These are phyloP conservation scores for Ips typographus DNA, from an alignment of 1,140 invertebrate species.

Conservation along the genomic window DNA sequence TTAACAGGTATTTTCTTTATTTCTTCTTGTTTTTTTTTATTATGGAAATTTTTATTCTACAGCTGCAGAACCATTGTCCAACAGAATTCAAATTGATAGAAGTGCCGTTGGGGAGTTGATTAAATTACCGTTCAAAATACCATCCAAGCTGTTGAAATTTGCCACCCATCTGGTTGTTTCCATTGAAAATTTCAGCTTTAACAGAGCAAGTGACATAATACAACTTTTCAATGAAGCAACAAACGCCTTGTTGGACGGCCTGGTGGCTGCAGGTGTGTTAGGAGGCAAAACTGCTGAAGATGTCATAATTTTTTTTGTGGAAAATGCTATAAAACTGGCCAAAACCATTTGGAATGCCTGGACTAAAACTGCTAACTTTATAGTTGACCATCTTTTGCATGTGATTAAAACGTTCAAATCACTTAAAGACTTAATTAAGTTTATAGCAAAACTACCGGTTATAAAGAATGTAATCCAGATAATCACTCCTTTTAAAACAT, in stretches of 20 bases:
- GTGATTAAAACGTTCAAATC: background rate
- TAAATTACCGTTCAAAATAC: too few relatives aligned
- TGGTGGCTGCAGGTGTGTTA: conserved; percentile 8
- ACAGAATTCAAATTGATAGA: too few relatives aligned
- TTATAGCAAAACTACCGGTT: conserved; percentile 1
- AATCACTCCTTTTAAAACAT: background rate
- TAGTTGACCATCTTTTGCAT: background rate
- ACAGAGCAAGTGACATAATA: too few relatives aligned
- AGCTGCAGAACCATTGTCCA: too few relatives aligned
- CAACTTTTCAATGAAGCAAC: background rate
- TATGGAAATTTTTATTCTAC: too few relatives aligned
- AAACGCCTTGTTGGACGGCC: background rate
- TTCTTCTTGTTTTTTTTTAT: too few relatives aligned
- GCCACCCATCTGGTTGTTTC: too few relatives aligned
- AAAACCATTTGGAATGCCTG: background rate
- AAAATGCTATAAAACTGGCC: background rate
- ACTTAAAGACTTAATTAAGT: background rate
- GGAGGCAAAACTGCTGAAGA: conserved; percentile 20
- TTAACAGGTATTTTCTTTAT: too few relatives aligned
- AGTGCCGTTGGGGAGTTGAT: too few relatives aligned
- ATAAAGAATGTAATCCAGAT: conserved; percentile 1
- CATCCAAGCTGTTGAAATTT: too few relatives aligned
- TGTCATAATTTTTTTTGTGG: background rate
- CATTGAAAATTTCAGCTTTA: too few relatives aligned
- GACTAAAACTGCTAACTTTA: background rate